Percentiles rank a stretch among this genome's conserved stretches.
Evolutionary conservation across 2,797 vertebrate species (phyloP).

Genomic region (Tauraco hartlaubi): DNA sequence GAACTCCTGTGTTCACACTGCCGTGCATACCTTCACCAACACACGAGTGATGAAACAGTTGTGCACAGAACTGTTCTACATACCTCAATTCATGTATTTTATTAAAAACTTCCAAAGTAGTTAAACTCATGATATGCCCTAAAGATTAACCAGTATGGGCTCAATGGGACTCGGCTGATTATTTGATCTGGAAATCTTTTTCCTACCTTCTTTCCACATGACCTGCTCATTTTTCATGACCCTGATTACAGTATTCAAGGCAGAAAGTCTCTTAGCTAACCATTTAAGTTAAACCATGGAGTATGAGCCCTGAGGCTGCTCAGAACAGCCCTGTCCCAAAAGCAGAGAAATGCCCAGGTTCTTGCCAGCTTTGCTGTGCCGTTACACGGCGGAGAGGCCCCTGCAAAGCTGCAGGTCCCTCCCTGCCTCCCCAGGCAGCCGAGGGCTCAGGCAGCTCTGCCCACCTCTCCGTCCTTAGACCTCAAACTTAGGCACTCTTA

Average conservation of each 20-base stretch:
- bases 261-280: neutral
- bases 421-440: fast-evolving
- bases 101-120: neutral
- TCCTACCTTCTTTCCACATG: neutral
- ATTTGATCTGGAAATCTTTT: neutral
- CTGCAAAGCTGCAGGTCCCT: neutral
- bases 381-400: fast-evolving
- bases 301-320: neutral
- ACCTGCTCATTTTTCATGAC: neutral
- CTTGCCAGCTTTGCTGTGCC: neutral
- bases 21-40: neutral
- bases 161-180: neutral
- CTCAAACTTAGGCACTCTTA: neutral
- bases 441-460: neutral
- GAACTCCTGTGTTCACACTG: neutral
- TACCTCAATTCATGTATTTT: neutral
- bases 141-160: neutral
- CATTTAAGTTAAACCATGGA: fast-evolving
- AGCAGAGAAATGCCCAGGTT: neutral
- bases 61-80: neutral
- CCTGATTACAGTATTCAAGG: fast-evolving
- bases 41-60: neutral
- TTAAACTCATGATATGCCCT: neutral
- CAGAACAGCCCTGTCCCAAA: neutral
- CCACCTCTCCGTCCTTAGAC: neutral